phyloP scores from a whole-genome alignment of 2,113 vertebrate genomes.

The Brachirus orientalis region DNA sequence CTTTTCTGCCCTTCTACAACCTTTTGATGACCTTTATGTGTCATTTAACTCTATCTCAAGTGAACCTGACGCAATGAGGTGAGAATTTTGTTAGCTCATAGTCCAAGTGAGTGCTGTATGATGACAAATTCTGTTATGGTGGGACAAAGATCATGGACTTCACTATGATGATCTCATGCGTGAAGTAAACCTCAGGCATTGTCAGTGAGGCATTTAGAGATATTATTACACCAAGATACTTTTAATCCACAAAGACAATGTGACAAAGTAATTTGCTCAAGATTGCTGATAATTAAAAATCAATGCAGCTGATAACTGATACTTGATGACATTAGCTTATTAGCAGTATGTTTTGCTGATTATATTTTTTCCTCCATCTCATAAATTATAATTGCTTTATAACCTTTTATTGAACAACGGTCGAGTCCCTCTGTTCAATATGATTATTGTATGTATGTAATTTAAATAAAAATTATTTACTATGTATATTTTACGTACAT shows the following conservation, averaged over 20 bases:
- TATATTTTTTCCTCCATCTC: too few species aligned
- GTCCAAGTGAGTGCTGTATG: constrained; percentile 4
- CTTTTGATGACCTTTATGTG: constrained; percentile 78
- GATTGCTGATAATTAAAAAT: background rate
- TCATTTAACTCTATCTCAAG: constrained; percentile 64
- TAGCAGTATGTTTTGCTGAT: too few species aligned
- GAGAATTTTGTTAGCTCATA: constrained; percentile 42
- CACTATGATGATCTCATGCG: background rate
- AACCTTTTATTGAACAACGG: too few species aligned
- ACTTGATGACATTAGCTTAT: too few species aligned
- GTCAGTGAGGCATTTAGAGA: background rate
- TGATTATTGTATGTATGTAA: too few species aligned
- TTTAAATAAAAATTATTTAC: too few species aligned
- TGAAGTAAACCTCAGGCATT: background rate
- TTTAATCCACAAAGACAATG: background rate
- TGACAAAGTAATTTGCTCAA: background rate
- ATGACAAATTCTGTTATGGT: constrained; percentile 2
- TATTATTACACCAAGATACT: background rate
- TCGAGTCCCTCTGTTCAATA: too few species aligned
- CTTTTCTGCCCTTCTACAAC: constrained; percentile 68
- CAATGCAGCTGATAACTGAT: too few species aligned
- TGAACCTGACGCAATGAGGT: constrained; percentile 41
- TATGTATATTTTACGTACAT: too few species aligned
- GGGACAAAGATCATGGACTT: constrained; percentile 4
- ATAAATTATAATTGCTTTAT: too few species aligned